Evolutionary conservation across 2,113 vertebrate genomes (phyloP), one percentile per base, ranked within the genome.

Genomic region (Barbus barbus): DNA sequence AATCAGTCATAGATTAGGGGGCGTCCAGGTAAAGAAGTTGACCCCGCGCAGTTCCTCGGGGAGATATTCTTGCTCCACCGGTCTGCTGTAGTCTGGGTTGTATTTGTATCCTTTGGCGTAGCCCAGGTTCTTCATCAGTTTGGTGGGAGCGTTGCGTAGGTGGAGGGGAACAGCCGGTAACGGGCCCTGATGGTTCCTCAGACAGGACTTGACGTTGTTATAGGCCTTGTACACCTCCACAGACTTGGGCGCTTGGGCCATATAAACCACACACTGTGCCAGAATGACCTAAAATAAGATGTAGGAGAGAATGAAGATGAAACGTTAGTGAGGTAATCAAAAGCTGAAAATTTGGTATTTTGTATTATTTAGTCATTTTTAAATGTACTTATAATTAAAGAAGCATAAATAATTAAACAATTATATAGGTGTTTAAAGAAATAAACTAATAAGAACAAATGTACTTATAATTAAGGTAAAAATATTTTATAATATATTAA

Each of bases 71-170:
- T 99, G 98, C 11, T 97, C 93, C 56, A 97, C 95, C 0, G 95
- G 93, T 24, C 88, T 78, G 0, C 90, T 94, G 92, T 95, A 97
- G 78, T 90, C 85, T 7, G 97, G 97, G 86, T 97, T 98, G 67
- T 99, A 98, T 85, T 97, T 97, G 91, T 99, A 99, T 86, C 94
- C 97, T 92, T 96, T 95, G 8, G 93, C 94, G 1, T 98, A 98
- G 86, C 96, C 98, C 83, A 99, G 83, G 9, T 96, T 91, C 91
- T 97, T 98, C 97, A 98, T 97, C 24, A 99, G 95, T 81, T 83
- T 94, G 61, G 97, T 98, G 58, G 98, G 94, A 0, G 97, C 97
- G 0, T 99, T 99, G 83, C 98, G 95, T 44, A 99, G 94, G 89
- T 99, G 98, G 87, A 99, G 91, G 0, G 98, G 98, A 2, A 99